Evolutionary conservation across 2,797 vertebrate species (phyloP).

Genomic region (Mycteria americana): DNA sequence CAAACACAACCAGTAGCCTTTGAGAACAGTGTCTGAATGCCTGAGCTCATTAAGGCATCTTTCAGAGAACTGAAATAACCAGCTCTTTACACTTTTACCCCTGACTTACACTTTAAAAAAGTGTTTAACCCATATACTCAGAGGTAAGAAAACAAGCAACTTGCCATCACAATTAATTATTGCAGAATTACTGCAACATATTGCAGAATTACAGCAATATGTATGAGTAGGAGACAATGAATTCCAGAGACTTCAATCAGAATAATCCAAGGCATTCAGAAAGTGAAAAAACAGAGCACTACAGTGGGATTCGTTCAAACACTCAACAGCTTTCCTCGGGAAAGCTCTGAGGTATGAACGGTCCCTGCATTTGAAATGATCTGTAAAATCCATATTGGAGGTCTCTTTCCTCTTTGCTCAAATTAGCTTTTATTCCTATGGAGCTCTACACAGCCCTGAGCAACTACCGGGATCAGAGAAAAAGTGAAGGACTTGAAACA

Average conservation of each 20-base stretch:
- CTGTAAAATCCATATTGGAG: constrained; percentile 1
- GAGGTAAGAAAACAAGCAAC: background rate
- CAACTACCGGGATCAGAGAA: constrained; percentile 24
- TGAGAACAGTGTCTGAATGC: background rate
- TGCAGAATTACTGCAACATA: background rate
- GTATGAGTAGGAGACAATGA: background rate
- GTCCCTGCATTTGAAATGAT: background rate
- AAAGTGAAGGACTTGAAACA: constrained; percentile 14
- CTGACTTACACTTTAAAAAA: background rate
- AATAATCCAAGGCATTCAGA: background rate
- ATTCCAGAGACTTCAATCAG: constrained; percentile 13
- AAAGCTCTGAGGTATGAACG: constrained; percentile 15
- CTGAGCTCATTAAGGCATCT: background rate
- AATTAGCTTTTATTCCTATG: constrained; percentile 22
- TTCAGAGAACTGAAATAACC: background rate
- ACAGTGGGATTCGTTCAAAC: constrained; percentile 1
- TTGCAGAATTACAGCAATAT: background rate
- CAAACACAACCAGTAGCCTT: background rate
- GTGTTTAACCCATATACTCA: background rate
- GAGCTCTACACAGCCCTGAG: background rate
- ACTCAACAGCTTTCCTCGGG: background rate
- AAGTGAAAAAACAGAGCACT: background rate
- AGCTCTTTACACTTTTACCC: background rate
- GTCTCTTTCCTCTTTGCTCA: constrained; percentile 35
- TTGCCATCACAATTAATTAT: background rate